Percentiles rank a stretch among this genome's conserved stretches.
These are phyloP conservation scores for Sphaerophoria rueppellii DNA, from an alignment of 2,888 invertebrate genomes.

Conservation along the genomic window DNA sequence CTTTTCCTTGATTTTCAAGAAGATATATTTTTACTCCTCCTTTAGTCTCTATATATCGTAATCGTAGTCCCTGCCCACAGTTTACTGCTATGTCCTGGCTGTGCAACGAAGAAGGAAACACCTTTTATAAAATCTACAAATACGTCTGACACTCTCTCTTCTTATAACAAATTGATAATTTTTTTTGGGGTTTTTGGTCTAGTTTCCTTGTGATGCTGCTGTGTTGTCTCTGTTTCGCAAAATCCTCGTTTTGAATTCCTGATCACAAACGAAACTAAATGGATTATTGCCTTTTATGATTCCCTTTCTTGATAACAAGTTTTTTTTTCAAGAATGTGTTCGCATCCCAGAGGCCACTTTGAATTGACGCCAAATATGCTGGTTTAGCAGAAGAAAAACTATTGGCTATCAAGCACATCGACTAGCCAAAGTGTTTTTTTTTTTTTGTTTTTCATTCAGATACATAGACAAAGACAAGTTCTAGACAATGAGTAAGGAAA, in stretches of 20 bases:
- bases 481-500: no score
- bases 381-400: constrained; percentile 40
- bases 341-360: constrained; percentile 66
- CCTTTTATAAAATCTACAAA: constrained; percentile 43
- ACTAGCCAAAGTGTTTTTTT: no score
- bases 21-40: no score
- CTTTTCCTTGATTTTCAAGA: no score
- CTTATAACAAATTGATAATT: constrained; percentile 66
- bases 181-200: background rate
- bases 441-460: no score
- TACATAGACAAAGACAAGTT: no score
- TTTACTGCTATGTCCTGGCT: constrained; percentile 12
- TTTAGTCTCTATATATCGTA: no score
- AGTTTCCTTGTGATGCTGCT: background rate
- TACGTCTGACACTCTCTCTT: constrained; percentile 50
- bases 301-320: constrained; percentile 32
- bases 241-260: constrained; percentile 68
- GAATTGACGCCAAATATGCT: constrained; percentile 68
- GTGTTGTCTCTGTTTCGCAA: constrained; percentile 6
- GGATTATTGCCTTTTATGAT: constrained; percentile 69
- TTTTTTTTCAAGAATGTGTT: constrained; percentile 51
- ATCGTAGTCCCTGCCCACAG: constrained; percentile 36
- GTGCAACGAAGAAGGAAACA: constrained; percentile 41
- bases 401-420: no score
- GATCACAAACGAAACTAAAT: constrained; percentile 64